These are phyloP conservation scores for Prosapia bicincta DNA, from an alignment of 2,888 invertebrate species.

Conservation along the genomic window DNA sequence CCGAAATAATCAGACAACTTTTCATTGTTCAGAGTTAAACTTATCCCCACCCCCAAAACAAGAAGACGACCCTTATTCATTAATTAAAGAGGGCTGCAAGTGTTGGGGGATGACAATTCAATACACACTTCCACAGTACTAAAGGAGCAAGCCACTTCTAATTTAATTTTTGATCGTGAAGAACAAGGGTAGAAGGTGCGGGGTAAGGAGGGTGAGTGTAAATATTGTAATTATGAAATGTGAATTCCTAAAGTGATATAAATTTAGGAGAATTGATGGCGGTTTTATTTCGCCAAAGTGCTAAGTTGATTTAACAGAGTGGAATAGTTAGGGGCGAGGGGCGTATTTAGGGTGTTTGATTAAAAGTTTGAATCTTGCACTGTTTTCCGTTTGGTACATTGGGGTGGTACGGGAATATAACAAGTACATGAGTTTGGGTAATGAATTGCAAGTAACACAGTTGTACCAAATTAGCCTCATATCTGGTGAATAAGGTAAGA, in stretches of 20 bases:
- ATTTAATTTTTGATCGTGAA: background rate
- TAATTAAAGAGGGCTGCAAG: background rate
- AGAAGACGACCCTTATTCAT: background rate
- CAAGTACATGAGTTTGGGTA: no score
- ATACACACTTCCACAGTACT: background rate
- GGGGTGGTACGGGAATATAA: no score
- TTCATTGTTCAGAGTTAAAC: background rate
- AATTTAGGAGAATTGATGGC: background rate
- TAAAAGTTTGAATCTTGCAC: background rate
- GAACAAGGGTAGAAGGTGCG: background rate
- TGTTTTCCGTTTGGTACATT: no score
- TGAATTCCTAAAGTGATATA: background rate
- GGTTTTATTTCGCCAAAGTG: background rate
- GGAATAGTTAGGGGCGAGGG: background rate
- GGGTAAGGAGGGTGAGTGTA: background rate
- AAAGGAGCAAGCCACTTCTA: background rate
- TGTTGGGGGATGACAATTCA: background rate
- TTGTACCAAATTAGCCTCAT: no score
- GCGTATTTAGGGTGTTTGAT: no score
- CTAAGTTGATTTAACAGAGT: background rate
- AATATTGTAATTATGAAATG: constrained; percentile 2
- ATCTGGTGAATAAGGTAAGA: no score
- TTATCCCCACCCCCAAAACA: background rate
- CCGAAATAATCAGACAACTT: background rate
- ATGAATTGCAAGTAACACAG: no score